A percentile compares a stretch with the other conserved stretches of the same genome.
Evolutionary conservation across 2,888 invertebrate species (phyloP).

Genomic region (Clunio marinus): DNA sequence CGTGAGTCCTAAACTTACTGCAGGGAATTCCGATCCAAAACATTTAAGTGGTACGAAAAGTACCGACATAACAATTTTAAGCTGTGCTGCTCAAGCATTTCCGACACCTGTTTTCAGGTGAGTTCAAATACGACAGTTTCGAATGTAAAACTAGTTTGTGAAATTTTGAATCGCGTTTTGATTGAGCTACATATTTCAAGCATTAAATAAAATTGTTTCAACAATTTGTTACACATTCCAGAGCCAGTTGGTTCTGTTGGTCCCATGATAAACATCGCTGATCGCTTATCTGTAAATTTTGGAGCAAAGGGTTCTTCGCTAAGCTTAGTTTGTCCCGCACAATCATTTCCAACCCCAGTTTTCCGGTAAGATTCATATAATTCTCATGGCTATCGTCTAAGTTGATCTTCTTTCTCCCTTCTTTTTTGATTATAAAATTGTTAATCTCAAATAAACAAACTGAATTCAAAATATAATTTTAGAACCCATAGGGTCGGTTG

Average conservation of each 20-base stretch:
- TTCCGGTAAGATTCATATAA: constrained; percentile 64
- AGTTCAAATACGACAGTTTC: constrained; percentile 40
- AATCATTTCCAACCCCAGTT: constrained; percentile 66
- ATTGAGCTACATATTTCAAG: neutral
- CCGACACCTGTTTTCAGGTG: constrained; percentile 59
- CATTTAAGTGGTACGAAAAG: constrained; percentile 46
- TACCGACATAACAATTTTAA: constrained; percentile 55
- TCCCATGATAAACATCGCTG: constrained; percentile 56
- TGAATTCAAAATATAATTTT: constrained; percentile 50
- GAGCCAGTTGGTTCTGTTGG: constrained; percentile 60
- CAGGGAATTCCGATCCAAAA: constrained; percentile 51
- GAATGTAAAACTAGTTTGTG: too few relatives aligned
- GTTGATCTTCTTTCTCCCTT: neutral
- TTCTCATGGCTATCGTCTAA: neutral
- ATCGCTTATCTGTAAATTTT: constrained; percentile 49
- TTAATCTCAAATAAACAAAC: constrained; percentile 45
- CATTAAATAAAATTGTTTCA: too few relatives aligned
- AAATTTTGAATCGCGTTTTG: constrained; percentile 48
- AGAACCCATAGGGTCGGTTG: constrained; percentile 41
- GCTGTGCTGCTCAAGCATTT: constrained; percentile 70
- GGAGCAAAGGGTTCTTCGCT: constrained; percentile 46
- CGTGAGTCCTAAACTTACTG: constrained; percentile 58
- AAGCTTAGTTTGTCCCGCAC: constrained; percentile 67
- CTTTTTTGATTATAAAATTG: neutral
- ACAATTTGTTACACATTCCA: constrained; percentile 40